These are phyloP conservation scores for Plectrocnemia conspersa DNA, from an alignment of 1,140 invertebrate genomes.

Conservation along the genomic window DNA sequence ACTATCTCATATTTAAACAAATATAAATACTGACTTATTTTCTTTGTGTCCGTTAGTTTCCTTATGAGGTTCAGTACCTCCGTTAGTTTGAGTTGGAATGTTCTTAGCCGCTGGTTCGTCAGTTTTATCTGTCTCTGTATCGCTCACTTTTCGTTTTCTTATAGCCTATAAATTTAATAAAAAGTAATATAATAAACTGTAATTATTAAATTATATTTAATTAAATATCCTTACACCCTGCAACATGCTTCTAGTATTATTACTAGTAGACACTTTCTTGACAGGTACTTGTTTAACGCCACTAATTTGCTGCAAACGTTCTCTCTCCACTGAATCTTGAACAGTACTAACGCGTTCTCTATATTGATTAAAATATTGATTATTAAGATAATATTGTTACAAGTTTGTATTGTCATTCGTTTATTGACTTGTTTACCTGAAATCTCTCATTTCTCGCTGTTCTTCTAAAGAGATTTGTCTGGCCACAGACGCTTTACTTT, in stretches of 20 bases:
- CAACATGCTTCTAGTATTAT: constrained; percentile 50
- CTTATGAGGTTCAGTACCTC: neutral
- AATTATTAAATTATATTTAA: constrained; percentile 29
- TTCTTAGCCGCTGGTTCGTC: constrained; percentile 37
- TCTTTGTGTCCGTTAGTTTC: constrained; percentile 24
- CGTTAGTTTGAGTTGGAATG: constrained; percentile 10
- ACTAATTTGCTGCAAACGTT: constrained; percentile 43
- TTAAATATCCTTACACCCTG: constrained; percentile 45
- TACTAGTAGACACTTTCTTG: constrained; percentile 45
- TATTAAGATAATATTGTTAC: neutral
- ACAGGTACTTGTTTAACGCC: constrained; percentile 37
- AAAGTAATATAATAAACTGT: constrained; percentile 29
- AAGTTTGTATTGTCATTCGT: neutral
- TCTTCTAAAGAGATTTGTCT: constrained; percentile 76
- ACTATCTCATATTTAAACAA: neutral
- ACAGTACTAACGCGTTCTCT: constrained; percentile 66
- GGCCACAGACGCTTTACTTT: constrained; percentile 78
- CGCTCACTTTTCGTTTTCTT: constrained; percentile 59
- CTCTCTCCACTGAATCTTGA: constrained; percentile 68
- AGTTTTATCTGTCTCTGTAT: constrained; percentile 47
- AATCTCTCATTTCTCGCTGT: constrained; percentile 75
- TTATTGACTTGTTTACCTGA: constrained; percentile 53
- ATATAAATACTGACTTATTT: constrained; percentile 3
- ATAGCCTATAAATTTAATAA: constrained; percentile 39
- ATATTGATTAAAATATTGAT: constrained; percentile 14